Base-by-base conservation (phyloP, 2,888 invertebrate species). In the Cryptosula pallasiana region DNA sequence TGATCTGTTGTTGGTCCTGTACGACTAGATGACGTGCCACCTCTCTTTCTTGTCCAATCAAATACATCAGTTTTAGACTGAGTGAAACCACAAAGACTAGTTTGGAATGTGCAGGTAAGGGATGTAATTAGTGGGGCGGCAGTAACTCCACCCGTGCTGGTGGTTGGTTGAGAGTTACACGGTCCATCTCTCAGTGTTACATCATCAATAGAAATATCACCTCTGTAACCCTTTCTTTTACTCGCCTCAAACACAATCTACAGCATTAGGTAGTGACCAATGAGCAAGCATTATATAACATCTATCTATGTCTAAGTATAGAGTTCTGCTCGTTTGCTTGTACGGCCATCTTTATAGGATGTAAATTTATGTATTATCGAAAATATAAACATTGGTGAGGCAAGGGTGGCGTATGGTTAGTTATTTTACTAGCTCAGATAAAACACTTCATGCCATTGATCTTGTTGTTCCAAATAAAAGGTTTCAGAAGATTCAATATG, bases 1-100 rank as follows among this genome's bases (percentile, higher is more conserved):
- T 82, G 82, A 71, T 82, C 82, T 69, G 73, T 69, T 1, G 75
- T 25, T 0, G 82, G 82, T 16, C 81, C 81, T 13, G 80, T 80
- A 25, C 75, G 74, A 34, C 55, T 5, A 13, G 77, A 75, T 16
- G 69, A 0, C 9, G 81, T 80, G 0, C 74, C 23, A 23, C 80
- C 80, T 1, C 73, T 45, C 23, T 78, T 73, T 35, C 76, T 71
- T 9, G 75, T 77, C 82, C 82, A 82, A 73, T 80, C 78, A 75
- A 79, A 79, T 71, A 77, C 76, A 3, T 75, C 77, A 2, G 73
- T 71, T 3, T 72, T 54, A 9, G 32, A 32, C 70, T 36, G 45
- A 35, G 70, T 70, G 23, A 54, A 54, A 9, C 70, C 36, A 36
- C 70, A 54, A 20, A 70, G 25, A 23, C 70, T 78, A 45, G 69